Conservation (phyloP, 53 echinoderm and acorn worm species). For the Mesocentrotus franciscanus region DNA sequence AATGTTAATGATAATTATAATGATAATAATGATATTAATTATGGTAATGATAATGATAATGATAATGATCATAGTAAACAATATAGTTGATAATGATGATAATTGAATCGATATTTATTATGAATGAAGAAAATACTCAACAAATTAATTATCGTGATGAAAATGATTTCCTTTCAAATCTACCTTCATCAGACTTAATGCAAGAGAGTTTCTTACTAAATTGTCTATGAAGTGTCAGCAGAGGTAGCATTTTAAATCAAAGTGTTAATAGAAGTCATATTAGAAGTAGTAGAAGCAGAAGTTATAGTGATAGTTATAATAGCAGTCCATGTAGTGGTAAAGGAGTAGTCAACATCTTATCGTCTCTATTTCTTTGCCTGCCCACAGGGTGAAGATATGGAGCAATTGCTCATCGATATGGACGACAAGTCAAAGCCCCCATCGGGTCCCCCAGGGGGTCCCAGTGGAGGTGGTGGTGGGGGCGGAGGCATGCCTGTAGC, state of each 20-base stretch:
- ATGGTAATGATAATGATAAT: conserved; percentile 4
- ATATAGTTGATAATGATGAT: neutral
- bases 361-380: neutral
- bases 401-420: conserved; percentile 78
- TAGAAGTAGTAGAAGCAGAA: neutral
- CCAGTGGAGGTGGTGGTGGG: conserved; percentile 78
- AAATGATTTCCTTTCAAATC: too few species aligned
- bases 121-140: too few species aligned
- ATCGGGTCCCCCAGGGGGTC: conserved; percentile 48
- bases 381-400: conserved; percentile 70
- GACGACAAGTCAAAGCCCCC: conserved; percentile 65
- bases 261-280: too few species aligned
- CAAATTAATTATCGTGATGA: too few species aligned
- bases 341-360: too few species aligned
- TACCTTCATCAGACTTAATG: too few species aligned
- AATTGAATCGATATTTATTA: neutral
- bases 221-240: too few species aligned
- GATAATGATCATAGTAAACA: too few species aligned
- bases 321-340: too few species aligned
- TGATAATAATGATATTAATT: neutral
- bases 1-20: neutral
- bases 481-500: conserved; percentile 66
- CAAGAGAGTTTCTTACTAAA: too few species aligned
- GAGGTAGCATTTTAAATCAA: too few species aligned
- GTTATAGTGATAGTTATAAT: neutral